phyloP scores from a whole-genome alignment of 2,113 vertebrate species.

The Mormyrus lacerda region DNA sequence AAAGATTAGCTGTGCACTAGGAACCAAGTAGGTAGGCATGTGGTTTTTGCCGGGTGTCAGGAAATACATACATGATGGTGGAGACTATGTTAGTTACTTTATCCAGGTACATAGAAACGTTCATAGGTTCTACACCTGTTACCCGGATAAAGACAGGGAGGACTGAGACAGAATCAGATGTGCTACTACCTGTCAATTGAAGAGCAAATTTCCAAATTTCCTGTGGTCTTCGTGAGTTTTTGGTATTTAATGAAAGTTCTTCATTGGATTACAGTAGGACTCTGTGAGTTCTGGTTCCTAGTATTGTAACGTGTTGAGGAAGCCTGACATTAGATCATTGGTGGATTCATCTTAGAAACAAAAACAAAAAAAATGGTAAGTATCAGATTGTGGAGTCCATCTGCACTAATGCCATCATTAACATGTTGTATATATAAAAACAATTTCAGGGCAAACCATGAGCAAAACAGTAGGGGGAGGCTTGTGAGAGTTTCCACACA shows the following conservation, averaged over 20 bases:
- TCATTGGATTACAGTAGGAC: neutral
- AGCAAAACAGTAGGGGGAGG: constrained; percentile 10
- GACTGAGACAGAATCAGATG: neutral
- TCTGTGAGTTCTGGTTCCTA: neutral
- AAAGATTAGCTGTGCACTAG: neutral
- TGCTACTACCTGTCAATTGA: neutral
- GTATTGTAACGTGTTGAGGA: neutral
- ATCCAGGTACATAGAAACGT: neutral
- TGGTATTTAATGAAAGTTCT: neutral
- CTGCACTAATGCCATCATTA: neutral
- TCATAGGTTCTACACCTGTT: neutral
- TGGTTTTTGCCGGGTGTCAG: neutral
- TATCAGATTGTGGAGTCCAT: neutral
- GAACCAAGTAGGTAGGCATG: neutral
- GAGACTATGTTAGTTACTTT: neutral
- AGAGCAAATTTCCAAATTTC: neutral
- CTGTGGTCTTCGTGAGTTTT: neutral
- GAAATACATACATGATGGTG: neutral
- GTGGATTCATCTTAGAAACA: neutral
- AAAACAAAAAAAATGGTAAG: neutral
- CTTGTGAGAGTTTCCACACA: constrained; percentile 38
- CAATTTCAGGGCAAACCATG: constrained; percentile 51
- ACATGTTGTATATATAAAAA: constrained; percentile 36
- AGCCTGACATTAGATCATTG: neutral
- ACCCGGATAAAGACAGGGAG: neutral